Percentiles rank a stretch among this genome's conserved stretches.
Evolutionary conservation across 2,888 invertebrate genomes (phyloP).

Genomic region (Tenthredo distinguenda): DNA sequence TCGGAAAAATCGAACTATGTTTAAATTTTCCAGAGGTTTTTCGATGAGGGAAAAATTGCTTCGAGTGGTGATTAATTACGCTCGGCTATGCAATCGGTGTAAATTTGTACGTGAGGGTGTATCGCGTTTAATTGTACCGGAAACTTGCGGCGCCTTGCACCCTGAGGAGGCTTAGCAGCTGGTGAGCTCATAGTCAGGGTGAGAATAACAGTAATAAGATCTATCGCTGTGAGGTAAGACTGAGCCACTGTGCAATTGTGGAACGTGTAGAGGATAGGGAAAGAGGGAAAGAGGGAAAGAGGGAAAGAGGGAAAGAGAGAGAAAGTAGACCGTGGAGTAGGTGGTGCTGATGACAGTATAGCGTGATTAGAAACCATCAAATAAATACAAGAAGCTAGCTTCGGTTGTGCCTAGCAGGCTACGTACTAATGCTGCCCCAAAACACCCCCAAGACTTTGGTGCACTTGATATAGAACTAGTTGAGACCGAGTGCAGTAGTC

Average conservation of each 20-base stretch:
- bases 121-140: constrained; percentile 17
- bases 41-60: background rate
- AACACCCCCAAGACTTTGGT: background rate
- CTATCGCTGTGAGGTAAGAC: background rate
- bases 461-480: constrained; percentile 19
- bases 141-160: constrained; percentile 4
- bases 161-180: background rate
- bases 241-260: background rate
- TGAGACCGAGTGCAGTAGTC: background rate
- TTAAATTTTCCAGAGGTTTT: background rate
- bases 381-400: constrained; percentile 69
- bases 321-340: constrained; percentile 15
- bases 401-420: background rate
- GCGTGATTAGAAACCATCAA: constrained; percentile 77
- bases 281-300: background rate
- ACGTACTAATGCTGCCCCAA: background rate
- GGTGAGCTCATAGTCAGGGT: background rate
- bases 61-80: background rate
- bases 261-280: background rate
- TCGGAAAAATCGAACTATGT: background rate
- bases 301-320: background rate
- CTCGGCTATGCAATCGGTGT: background rate
- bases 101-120: background rate
- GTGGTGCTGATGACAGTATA: constrained; percentile 75
- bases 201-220: constrained; percentile 26